phyloP scores from a whole-genome alignment of 1,140 invertebrate species.

The Zaprionus tsacasi region DNA sequence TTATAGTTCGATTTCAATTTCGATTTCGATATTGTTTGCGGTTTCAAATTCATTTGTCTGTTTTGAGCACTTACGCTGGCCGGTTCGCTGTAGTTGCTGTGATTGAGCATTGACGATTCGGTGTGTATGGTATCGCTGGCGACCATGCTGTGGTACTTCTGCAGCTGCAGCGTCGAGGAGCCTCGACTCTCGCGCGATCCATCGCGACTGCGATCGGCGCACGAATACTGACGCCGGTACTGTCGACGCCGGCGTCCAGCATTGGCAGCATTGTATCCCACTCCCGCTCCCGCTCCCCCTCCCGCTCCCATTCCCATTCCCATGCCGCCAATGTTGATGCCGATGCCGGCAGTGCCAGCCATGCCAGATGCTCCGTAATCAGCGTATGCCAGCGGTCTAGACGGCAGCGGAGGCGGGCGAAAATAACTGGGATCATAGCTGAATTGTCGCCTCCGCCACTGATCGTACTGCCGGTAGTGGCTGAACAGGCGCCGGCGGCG shows the following conservation, averaged over 20 bases:
- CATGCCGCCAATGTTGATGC: slow-evolving; percentile 31
- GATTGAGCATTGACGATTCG: slow-evolving; percentile 74
- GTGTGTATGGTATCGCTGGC: slow-evolving; percentile 78
- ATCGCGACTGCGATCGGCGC: slow-evolving; percentile 77
- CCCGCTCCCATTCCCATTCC: slow-evolving; percentile 18
- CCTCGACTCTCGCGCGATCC: slow-evolving; percentile 79
- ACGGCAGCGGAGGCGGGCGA: slow-evolving; percentile 74
- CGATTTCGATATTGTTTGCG: slow-evolving; percentile 15
- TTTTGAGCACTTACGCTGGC: slow-evolving; percentile 73
- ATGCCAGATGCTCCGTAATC: slow-evolving; percentile 61
- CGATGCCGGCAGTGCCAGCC: slow-evolving; percentile 50
- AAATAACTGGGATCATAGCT: slow-evolving; percentile 83
- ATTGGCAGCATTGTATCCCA: slow-evolving; percentile 36
- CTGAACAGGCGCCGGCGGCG: slow-evolving; percentile 77
- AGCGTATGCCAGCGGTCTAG: slow-evolving; percentile 70
- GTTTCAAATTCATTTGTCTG: slow-evolving; percentile 9
- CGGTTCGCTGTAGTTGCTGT: slow-evolving; percentile 77
- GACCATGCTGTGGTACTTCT: slow-evolving; percentile 74
- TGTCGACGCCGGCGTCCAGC: slow-evolving; percentile 75
- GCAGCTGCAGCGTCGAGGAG: slow-evolving; percentile 64
- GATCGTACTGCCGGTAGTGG: slow-evolving; percentile 82
- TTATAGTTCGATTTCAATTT: slow-evolving; percentile 19
- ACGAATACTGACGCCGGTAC: slow-evolving; percentile 79
- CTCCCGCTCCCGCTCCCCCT: slow-evolving; percentile 24
- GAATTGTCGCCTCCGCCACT: slow-evolving; percentile 81